Conservation (phyloP, 2,888 invertebrate genomes). For the Himalopsyche anomala region DNA sequence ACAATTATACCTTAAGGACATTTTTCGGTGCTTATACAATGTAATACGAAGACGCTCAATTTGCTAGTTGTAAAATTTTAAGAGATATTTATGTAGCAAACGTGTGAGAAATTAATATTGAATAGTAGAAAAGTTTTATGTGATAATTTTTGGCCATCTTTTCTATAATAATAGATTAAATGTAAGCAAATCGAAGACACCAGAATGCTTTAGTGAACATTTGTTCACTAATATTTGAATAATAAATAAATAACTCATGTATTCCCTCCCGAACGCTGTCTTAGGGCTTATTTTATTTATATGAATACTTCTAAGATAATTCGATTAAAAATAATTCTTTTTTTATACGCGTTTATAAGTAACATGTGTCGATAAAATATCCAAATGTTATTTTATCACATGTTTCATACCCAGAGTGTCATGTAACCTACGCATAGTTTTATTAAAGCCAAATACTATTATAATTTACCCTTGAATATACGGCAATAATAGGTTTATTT, state of each 20-base stretch:
- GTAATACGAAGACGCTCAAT: constrained; percentile 14
- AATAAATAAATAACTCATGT: constrained; percentile 31
- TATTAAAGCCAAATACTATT: constrained; percentile 49
- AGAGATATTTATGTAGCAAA: neutral
- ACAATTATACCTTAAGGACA: constrained; percentile 22
- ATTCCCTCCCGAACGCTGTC: constrained; percentile 46
- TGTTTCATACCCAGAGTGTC: constrained; percentile 5
- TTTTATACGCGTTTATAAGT: constrained; percentile 35
- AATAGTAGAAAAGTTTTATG: constrained; percentile 45
- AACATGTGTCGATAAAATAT: constrained; percentile 5
- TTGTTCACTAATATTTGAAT: constrained; percentile 48
- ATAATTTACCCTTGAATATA: constrained; percentile 44
- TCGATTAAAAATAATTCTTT: constrained; percentile 12
- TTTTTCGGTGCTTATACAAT: constrained; percentile 23
- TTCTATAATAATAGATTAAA: constrained; percentile 48
- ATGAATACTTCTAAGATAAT: constrained; percentile 35
- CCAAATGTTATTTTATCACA: constrained; percentile 8
- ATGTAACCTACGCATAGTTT: constrained; percentile 21
- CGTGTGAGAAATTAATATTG: constrained; percentile 21
- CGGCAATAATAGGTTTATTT: constrained; percentile 48
- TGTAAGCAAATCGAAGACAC: constrained; percentile 32
- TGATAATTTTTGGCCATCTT: constrained; percentile 60
- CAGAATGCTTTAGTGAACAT: constrained; percentile 50
- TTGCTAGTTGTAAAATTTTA: constrained; percentile 25
- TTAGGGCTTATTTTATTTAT: constrained; percentile 29